A percentile compares a stretch with the other conserved stretches of the same genome.
Evolutionary conservation across 1,140 invertebrate species (phyloP).

Genomic region (Eumeta japonica): DNA sequence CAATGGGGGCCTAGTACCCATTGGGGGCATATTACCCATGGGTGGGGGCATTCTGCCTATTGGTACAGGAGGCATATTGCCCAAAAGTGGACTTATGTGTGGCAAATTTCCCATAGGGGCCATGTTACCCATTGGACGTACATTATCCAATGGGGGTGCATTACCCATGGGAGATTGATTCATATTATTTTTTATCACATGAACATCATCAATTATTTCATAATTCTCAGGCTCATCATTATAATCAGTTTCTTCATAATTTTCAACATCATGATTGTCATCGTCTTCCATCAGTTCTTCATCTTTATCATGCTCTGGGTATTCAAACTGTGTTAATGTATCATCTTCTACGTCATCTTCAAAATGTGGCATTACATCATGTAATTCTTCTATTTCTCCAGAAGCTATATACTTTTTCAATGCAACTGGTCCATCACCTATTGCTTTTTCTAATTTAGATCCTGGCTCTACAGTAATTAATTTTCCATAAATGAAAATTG

Average conservation of each 20-base stretch:
- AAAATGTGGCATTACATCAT: slow-evolving; percentile 68
- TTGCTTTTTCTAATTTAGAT: slow-evolving; percentile 70
- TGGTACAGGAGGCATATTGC: slow-evolving; percentile 31
- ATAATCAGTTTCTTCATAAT: slow-evolving; percentile 33
- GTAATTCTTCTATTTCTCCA: slow-evolving; percentile 75
- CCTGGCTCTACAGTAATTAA: slow-evolving; percentile 73
- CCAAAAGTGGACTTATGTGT: no score
- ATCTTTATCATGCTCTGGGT: slow-evolving; percentile 26
- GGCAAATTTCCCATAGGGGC: slow-evolving; percentile 25
- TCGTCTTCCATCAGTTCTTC: slow-evolving; percentile 26
- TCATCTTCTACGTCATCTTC: slow-evolving; percentile 62
- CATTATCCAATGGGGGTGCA: slow-evolving; percentile 17
- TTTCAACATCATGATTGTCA: slow-evolving; percentile 25
- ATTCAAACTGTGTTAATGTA: slow-evolving; percentile 43
- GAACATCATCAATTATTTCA: slow-evolving; percentile 28
- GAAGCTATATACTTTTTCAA: slow-evolving; percentile 74
- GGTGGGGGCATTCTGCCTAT: slow-evolving; percentile 20
- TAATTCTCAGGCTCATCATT: slow-evolving; percentile 29
- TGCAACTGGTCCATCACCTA: slow-evolving; percentile 71
- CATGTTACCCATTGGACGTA: slow-evolving; percentile 30
- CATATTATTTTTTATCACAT: slow-evolving; percentile 10
- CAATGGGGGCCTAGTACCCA: slow-evolving; percentile 18
- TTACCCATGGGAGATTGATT: no score
- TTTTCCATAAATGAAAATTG: slow-evolving; percentile 78
- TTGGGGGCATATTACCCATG: slow-evolving; percentile 31